Base-by-base conservation (phyloP, 2,113 vertebrate species). In the Paradoxurus hermaphroditus region DNA sequence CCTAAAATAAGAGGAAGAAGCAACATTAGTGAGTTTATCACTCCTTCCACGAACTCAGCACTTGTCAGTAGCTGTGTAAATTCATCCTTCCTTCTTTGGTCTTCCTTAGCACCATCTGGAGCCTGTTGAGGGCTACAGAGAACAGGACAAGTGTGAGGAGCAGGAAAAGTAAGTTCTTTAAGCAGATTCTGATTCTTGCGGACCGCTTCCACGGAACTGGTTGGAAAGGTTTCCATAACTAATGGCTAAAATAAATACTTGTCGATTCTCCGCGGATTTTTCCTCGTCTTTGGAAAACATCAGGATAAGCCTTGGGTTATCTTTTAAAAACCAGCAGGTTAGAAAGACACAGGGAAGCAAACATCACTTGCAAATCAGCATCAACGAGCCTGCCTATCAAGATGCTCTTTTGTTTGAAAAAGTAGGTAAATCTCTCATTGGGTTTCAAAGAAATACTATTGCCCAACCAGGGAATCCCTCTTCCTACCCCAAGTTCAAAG, bases 1-100 rank as follows among this genome's bases (percentile, higher is more conserved):
- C 99, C 99, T 99, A 98, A 96, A 99, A 44, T 89, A 56, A 56
- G 97, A 78, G 92, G 34, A 97, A 98, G 70, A 23, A 49, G 39
- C 1, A 18, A 91, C 5, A 88, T 59, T 49, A 0, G 0, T 94
- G 87, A 95, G 31, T 73, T 44, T 7, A 14, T 29, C 34, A 29
- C 56, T 68, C 59, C 62, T 4, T 5, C 65, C 18, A 25, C 6
- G 31, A 65, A 15, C 25, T 27, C 12, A 46, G 21, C 4, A 9
- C 29, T 84, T 86, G 72, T 63, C 85, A 70, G 8, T 6, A 16
- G 4, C 31, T 44, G 59, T 11, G 29, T 36, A 10, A 86, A 87
- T 67, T 68, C 59, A 90, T 11, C 3, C 9, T 62, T 67, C 41
- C 21, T 34, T 75, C 39, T 41, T 56, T 10, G 1, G 14, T 27